Conservation (phyloP, 2,797 vertebrate genomes). For the Muscicapa comitata region DNA sequence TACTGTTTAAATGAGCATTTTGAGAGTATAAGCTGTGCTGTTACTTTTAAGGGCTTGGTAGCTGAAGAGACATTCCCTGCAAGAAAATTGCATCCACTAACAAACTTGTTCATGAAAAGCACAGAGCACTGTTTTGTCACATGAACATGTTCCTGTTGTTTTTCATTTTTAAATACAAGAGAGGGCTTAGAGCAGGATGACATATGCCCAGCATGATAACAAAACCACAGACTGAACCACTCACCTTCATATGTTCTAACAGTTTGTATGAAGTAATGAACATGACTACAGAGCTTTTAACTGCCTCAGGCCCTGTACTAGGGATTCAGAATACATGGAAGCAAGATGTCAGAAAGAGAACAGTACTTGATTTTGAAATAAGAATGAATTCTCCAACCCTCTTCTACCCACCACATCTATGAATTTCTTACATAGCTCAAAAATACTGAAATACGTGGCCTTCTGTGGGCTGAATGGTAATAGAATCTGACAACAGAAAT, state of each 20-base stretch:
- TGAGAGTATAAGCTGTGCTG: neutral
- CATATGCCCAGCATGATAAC: neutral
- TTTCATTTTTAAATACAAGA: neutral
- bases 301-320: neutral
- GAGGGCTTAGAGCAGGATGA: neutral
- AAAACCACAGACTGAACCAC: neutral
- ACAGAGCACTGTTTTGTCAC: neutral
- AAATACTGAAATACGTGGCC: neutral
- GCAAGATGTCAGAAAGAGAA: neutral
- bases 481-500: neutral
- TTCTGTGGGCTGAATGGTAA: neutral
- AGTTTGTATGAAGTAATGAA: neutral
- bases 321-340: neutral
- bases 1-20: neutral
- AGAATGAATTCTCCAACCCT: neutral
- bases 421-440: neutral
- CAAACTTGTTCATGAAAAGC: neutral
- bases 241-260: neutral
- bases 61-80: neutral
- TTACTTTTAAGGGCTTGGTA: neutral
- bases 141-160: neutral
- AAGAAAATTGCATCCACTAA: neutral
- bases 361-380: neutral
- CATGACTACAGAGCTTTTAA: neutral
- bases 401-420: neutral